These are phyloP conservation scores for Apeltes quadracus DNA, from an alignment of 2,113 vertebrate genomes.

Conservation along the genomic window DNA sequence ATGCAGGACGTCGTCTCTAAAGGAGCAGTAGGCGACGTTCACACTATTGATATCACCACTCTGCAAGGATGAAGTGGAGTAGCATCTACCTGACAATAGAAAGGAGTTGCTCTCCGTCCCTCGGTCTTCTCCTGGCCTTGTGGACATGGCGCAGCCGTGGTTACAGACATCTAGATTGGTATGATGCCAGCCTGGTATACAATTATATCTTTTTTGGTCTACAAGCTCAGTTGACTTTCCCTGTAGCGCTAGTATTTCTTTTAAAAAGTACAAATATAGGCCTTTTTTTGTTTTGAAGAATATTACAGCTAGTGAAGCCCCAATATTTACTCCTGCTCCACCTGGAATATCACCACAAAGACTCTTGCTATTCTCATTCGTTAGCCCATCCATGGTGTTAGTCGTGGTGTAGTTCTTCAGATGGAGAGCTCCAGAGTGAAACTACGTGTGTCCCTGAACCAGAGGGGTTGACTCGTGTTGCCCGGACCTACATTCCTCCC, in stretches of 20 bases:
- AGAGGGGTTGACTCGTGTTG: conserved; percentile 29
- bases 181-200: neutral
- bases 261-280: neutral
- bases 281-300: neutral
- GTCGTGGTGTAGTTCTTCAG: neutral
- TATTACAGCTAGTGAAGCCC: neutral
- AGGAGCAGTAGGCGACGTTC: neutral
- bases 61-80: neutral
- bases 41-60: neutral
- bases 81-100: neutral
- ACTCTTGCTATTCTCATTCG: neutral
- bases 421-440: neutral
- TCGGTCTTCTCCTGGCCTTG: neutral
- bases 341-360: neutral
- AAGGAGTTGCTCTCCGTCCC: neutral
- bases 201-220: neutral
- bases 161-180: neutral
- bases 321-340: neutral
- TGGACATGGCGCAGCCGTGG: neutral
- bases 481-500: conserved; percentile 17
- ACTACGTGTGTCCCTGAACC: conserved; percentile 29
- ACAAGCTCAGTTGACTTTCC: neutral
- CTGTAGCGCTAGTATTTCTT: neutral
- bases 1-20: neutral
- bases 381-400: neutral